Percentiles rank a stretch among this genome's conserved stretches.
Evolutionary conservation across 2,797 vertebrate species (phyloP).

Genomic region (Eutrigla gurnardus): DNA sequence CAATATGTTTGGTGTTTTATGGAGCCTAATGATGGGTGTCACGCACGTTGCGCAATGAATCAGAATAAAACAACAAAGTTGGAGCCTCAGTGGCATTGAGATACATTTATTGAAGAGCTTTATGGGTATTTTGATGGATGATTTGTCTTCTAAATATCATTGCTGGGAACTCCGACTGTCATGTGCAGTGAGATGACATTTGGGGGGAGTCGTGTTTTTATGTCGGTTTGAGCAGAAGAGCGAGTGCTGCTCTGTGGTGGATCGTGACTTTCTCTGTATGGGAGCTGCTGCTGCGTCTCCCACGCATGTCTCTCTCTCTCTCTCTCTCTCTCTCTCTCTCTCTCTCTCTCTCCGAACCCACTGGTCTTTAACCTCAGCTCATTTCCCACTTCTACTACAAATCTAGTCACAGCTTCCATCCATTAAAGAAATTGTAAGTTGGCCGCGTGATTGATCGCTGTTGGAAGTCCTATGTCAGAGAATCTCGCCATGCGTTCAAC

Average conservation of each 20-base stretch:
- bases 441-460: not conserved
- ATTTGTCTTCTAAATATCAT: not conserved
- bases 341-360: constrained; percentile 39
- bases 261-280: constrained; percentile 69
- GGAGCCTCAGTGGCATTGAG: constrained; percentile 3
- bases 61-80: constrained; percentile 2
- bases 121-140: constrained; percentile 1
- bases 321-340: constrained; percentile 28
- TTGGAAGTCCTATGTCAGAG: not conserved
- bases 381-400: constrained; percentile 39
- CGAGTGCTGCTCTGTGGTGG: constrained; percentile 33
- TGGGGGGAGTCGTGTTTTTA: constrained; percentile 19
- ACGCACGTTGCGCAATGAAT: constrained; percentile 5
- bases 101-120: not conserved
- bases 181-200: constrained; percentile 13
- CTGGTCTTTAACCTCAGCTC: constrained; percentile 57
- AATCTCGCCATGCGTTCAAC: not conserved
- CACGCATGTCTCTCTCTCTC: constrained; percentile 47
- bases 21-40: constrained; percentile 5
- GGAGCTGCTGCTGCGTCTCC: constrained; percentile 58
- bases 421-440: not conserved
- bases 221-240: constrained; percentile 49
- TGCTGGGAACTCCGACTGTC: not conserved
- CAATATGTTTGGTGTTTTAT: not conserved
- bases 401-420: constrained; percentile 15